phyloP scores from a whole-genome alignment of 1,140 invertebrate species.

The Scaptomyza pallida region DNA sequence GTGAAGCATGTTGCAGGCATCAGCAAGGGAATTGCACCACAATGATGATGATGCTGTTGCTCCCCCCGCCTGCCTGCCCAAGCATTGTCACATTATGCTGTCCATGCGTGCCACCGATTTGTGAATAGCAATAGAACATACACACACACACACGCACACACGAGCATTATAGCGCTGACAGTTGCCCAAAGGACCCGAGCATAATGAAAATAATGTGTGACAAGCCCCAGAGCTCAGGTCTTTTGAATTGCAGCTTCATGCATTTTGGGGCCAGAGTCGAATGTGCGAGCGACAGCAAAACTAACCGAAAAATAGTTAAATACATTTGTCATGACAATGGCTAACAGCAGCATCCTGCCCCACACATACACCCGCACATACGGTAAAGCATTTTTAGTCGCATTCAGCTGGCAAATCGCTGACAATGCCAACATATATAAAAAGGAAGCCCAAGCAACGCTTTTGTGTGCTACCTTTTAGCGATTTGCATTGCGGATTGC shows the following conservation, averaged over 20 bases:
- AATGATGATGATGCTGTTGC: slow-evolving; percentile 29
- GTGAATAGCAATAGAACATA: slow-evolving; percentile 51
- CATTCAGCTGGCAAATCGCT: slow-evolving; percentile 78
- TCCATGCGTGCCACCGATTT: slow-evolving; percentile 70
- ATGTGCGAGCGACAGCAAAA: slow-evolving; percentile 45
- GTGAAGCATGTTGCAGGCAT: slow-evolving; percentile 35
- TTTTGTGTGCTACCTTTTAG: slow-evolving; percentile 70
- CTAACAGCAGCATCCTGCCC: slow-evolving; percentile 4
- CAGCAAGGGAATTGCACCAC: slow-evolving; percentile 30
- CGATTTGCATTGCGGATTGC: slow-evolving; percentile 64
- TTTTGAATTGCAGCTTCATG: slow-evolving; percentile 37
- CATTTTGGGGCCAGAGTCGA: slow-evolving; percentile 56
- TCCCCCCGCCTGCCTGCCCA: too few species aligned
- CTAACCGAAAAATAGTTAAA: slow-evolving; percentile 75
- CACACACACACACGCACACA: slow-evolving; percentile 18
- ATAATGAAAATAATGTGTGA: slow-evolving; percentile 82
- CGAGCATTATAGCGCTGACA: slow-evolving; percentile 9
- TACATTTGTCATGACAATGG: slow-evolving; percentile 80
- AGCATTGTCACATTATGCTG: slow-evolving; percentile 62
- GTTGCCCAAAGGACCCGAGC: slow-evolving; percentile 44
- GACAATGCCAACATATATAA: slow-evolving; percentile 64
- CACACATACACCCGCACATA: slow-evolving; percentile 1
- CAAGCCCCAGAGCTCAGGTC: slow-evolving; percentile 62
- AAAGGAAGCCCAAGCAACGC: slow-evolving; percentile 23
- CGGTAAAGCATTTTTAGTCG: slow-evolving; percentile 63